phyloP scores from a whole-genome alignment of 2,888 invertebrate genomes.

The Girardia tigrina region DNA sequence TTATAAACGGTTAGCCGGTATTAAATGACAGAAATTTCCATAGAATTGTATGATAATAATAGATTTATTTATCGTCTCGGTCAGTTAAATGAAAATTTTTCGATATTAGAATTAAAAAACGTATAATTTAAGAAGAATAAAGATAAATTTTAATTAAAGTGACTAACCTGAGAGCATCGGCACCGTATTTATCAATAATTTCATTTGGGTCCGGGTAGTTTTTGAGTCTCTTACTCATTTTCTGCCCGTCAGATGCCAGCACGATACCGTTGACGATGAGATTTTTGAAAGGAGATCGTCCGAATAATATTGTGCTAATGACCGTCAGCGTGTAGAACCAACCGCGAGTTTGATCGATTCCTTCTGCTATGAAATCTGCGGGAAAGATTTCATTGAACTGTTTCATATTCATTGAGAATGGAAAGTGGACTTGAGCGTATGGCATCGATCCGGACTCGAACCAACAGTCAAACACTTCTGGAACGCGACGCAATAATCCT shows the following conservation, averaged over 20 bases:
- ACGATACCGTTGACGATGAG: slow-evolving; percentile 64
- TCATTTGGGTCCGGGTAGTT: slow-evolving; percentile 94
- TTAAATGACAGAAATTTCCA: too few relatives aligned
- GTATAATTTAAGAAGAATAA: too few relatives aligned
- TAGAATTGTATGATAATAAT: too few relatives aligned
- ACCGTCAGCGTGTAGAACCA: slow-evolving; percentile 99
- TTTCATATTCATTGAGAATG: slow-evolving; percentile 57
- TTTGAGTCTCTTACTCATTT: slow-evolving; percentile 97
- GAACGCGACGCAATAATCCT: slow-evolving; percentile 68
- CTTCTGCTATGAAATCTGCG: slow-evolving; percentile 98
- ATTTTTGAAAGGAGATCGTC: slow-evolving; percentile 95
- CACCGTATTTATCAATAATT: slow-evolving; percentile 73
- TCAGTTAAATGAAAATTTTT: too few relatives aligned
- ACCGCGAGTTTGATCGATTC: slow-evolving; percentile 89
- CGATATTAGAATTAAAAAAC: too few relatives aligned
- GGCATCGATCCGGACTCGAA: slow-evolving; percentile 99
- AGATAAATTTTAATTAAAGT: too few relatives aligned
- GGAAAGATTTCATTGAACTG: slow-evolving; percentile 81
- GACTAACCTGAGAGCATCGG: slow-evolving; percentile 83
- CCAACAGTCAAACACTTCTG: slow-evolving; percentile 98
- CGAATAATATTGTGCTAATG: slow-evolving; percentile 79
- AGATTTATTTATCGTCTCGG: too few relatives aligned
- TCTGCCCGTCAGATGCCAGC: slow-evolving; percentile 66
- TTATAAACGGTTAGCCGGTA: too few relatives aligned
- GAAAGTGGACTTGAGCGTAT: slow-evolving; percentile 57